Evolutionary conservation across 2,888 invertebrate genomes (phyloP), one percentile per base, ranked within the genome.

Genomic region (Mantis religiosa): DNA sequence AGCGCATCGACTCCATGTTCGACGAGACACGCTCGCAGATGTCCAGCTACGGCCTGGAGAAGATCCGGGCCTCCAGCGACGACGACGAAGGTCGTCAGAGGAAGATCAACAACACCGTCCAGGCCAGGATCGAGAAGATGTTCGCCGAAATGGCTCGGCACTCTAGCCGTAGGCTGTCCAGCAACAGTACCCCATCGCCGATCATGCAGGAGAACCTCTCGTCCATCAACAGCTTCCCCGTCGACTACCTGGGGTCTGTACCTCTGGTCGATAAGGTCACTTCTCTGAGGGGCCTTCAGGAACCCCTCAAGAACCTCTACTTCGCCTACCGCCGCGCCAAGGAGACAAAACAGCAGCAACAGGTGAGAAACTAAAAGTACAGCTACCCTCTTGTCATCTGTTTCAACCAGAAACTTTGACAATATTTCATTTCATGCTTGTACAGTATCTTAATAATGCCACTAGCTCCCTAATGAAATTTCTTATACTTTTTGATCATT

Each of bases 1-100:
- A 97, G 92, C 96, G 97, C 93, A 98, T 98, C 92, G 98, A 98
- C 93, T 95, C 97, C 34, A 96, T 98, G 93, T 98, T 98, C 93
- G 96, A 96, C 92, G 96, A 96, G 92, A 94, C 94, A 88, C 95
- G 95, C 91, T 96, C 95, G 34, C 93, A 95, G 54, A 90, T 91
- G 87, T 93, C 93, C 87, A 94, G 93, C 82, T 93, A 92, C 90
- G 81, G 83, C 15, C 82, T 88, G 27, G 83, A 88, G 27, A 88
- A 88, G 92, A 92, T 92, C 92, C 90, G 90, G 91, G 82, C 90
- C 88, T 27, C 34, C 28, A 7, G 30, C 28, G 89, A 89, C 54
- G 89, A 89, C n/a, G 88, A 89, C 28, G 90, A 90, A 14, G 83
- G 82, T 2, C 81, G 84, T 1, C 89, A 89, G 27, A 83, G 91